Base-by-base conservation (phyloP, 92 coral and sea anemone genomes). In the Phenganax stokvisi region DNA sequence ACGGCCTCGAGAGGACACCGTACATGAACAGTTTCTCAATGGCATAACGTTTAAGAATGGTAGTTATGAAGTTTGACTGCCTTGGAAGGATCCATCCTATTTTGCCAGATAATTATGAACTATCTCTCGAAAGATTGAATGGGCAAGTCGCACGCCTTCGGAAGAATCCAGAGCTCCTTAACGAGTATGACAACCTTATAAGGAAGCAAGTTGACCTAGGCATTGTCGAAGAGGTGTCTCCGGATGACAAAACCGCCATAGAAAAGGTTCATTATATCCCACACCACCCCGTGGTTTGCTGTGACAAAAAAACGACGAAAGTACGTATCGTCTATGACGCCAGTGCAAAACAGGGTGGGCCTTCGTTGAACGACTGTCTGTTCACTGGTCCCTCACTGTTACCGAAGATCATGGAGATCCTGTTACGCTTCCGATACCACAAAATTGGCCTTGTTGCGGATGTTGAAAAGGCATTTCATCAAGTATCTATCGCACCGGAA, bases 261-360 rank as follows among this genome's bases (percentile, higher is more conserved):
- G 85, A 79, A 29, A 87, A 73, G 76, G 79, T 73, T 2, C 87
- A 85, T 59, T 85, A 88, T 63, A 77, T 82, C 37, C 89, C 89
- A 7, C 91, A 86, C 47, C 89, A 86, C 57, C 87, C 91, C 0
- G 83, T 89, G 12, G 53, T 84, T 51, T 67, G 85, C 12, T 54
- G 75, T 3, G 84, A 76, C 57, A 76, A 66, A 30, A 64, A 84
- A 30, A 89, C 89, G 30, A 86, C 89, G 17, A 86, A 89, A 57
- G 83, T 80, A 12, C 25, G 86, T 10, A 64, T 86, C 3, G 89
- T 86, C 52, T 86, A 89, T 65, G 85, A 86, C 53, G 85, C 86
- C 31, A 81, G 87, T 64, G 87, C 86, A 20, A 74, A 70, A 53
- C 64, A 16, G 9, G 11, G 15, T 28, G 63, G 72, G 5, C 72